Base-by-base conservation (phyloP, 1,140 invertebrate genomes). In the Scaptodrosophila lebanonensis region DNA sequence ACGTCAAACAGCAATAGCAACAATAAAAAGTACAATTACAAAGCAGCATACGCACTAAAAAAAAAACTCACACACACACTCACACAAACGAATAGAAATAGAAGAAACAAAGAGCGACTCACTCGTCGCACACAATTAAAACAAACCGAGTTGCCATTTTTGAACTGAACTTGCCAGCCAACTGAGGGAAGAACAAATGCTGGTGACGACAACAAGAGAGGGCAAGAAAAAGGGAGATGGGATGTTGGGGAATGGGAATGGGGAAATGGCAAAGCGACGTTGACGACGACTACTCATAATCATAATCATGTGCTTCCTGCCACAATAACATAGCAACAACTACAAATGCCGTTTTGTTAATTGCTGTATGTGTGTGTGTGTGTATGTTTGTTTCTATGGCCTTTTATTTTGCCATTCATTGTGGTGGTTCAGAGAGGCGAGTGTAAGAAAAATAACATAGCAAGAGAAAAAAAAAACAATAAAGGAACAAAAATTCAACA, bases 111-210 rank as follows among this genome's bases (percentile, higher is more conserved):
- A 57, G 35, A 51, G 51, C 59, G 76, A 73, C n/a, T n/a, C n/a
- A n/a, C n/a, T n/a, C n/a, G n/a, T n/a, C n/a, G 22, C 22, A 4
- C 8, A 33, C 71, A 75, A 75, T 75, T 75, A 75, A 75, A 75
- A 62, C 61, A 76, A 25, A 75, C 71, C 48, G 71, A 75, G 71
- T 75, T 75, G 71, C 71, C 66, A 75, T 76, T 70, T 75, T 75
- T 75, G 71, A 70, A 76, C 66, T 76, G 70, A 76, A 57, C 44
- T 25, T 43, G 52, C 52, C 60, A 50, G 57, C 57, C 20, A 66
- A 53, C 38, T 44, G 60, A 49, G 22, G 47, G 62, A 54, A 62
- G 56, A 32, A 71, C 61, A 65, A 53, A n/a, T n/a, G n/a, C n/a
- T 51, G 59, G 66, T 49, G 50, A 58, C 52, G 48, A 52, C 27